Percentiles rank a stretch among this genome's conserved stretches.
Evolutionary conservation across 2,888 invertebrate species (phyloP).

Genomic region (Pecten maximus): DNA sequence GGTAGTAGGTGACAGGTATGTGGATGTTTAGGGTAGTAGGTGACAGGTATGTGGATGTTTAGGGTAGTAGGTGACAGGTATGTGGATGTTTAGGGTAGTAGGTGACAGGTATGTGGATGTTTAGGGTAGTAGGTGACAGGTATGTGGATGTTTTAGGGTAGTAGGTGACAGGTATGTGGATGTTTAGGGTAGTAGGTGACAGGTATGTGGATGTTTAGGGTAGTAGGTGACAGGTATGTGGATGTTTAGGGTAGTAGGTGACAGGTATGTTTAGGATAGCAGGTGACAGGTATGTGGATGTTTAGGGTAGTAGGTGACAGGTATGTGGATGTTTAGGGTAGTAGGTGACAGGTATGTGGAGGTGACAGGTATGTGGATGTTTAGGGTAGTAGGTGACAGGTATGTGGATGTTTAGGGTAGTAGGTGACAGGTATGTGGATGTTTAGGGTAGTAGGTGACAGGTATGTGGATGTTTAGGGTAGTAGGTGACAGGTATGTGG

Average conservation of each 20-base stretch:
- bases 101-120: background rate
- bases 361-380: no score
- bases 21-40: no score
- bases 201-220: background rate
- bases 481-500: background rate
- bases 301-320: no score
- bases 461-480: background rate
- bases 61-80: background rate
- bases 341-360: background rate
- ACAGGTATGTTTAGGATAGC: background rate
- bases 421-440: no score
- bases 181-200: background rate
- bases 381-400: no score
- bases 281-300: background rate
- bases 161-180: background rate
- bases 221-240: background rate
- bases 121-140: background rate
- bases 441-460: background rate
- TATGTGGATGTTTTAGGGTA: background rate
- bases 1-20: background rate
- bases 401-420: no score
- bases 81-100: no score
- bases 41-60: no score
- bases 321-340: background rate
- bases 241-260: no score